Evolutionary conservation across 1,140 invertebrate genomes (phyloP), one percentile per base, ranked within the genome.

Genomic region (Eciton burchellii): DNA sequence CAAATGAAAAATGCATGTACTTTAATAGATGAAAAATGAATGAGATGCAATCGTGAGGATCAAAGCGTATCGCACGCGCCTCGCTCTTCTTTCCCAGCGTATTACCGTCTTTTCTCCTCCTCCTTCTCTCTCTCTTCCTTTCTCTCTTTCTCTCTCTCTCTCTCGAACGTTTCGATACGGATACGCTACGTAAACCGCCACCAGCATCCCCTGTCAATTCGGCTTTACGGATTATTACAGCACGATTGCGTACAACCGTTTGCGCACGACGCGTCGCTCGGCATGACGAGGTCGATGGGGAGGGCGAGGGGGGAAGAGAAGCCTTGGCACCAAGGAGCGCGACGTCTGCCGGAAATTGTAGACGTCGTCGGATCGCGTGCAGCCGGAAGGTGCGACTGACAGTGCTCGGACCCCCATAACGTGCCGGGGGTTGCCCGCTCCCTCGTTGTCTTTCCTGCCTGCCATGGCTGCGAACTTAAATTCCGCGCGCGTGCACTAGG

Each of bases 311-410:
- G 29, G 2, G 19, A 24, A 16, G 47, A n/a, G 52, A 60, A 52
- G 62, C 56, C 70, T 84, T 76, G 73, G 57, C 68, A 68, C 65
- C 66, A 68, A 71, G 49, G 62, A 54, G 72, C 71, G 87, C 88
- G 85, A 87, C 81, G 85, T 87, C 85, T 90, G 77, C 88, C 89
- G 89, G 91, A 91, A 91, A 92, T 91, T 90, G 91, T 91, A 91
- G 85, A 91, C 89, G 90, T 91, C 85, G 88, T 84, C 47, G 83
- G 88, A 91, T 92, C 89, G 90, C 91, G 91, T 91, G 90, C 90
- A 89, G 86, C 66, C 84, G 88, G 85, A 90, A 89, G 86, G 86
- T 92, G 92, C 90, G 82, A 91, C 90, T 91, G 92, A 92, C 92
- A 92, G 88, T 86, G 63, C 83, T 89, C 84, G 82, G 88, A 86